Evolutionary conservation across 2,888 invertebrate species (phyloP).

Genomic region (Pseudococcus longispinus): DNA sequence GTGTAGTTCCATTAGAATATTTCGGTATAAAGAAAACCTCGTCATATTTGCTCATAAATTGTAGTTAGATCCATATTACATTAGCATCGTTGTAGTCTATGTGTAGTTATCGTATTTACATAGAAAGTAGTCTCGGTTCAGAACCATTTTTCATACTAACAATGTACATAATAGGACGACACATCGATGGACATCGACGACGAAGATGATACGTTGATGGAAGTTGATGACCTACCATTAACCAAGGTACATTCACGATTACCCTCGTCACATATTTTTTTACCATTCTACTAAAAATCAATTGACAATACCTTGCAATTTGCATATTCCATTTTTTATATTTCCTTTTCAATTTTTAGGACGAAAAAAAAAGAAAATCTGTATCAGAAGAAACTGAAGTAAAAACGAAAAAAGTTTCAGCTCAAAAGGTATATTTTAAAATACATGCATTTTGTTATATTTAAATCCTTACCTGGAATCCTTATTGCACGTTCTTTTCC

Average conservation of each 20-base stretch:
- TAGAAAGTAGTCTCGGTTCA: background rate
- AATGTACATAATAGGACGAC: conserved; percentile 46
- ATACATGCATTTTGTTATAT: background rate
- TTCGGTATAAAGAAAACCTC: background rate
- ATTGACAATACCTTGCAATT: too few species aligned
- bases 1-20: background rate
- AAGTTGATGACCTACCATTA: conserved; percentile 51
- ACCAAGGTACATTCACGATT: conserved; percentile 39
- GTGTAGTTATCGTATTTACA: conserved; percentile 29
- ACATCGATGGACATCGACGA: conserved; percentile 53
- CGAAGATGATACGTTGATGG: conserved; percentile 57
- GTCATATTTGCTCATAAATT: background rate
- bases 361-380: conserved; percentile 46
- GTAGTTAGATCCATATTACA: background rate
- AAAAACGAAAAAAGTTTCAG: background rate
- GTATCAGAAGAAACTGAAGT: background rate
- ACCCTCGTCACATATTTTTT: background rate
- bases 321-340: too few species aligned
- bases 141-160: conserved; percentile 9
- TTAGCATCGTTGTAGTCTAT: background rate
- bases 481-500: background rate
- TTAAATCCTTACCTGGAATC: background rate
- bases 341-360: background rate
- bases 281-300: background rate
- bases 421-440: conserved; percentile 1